These are phyloP conservation scores for Spermophilus dauricus DNA, from an alignment of 2,113 vertebrate species.

Conservation along the genomic window DNA sequence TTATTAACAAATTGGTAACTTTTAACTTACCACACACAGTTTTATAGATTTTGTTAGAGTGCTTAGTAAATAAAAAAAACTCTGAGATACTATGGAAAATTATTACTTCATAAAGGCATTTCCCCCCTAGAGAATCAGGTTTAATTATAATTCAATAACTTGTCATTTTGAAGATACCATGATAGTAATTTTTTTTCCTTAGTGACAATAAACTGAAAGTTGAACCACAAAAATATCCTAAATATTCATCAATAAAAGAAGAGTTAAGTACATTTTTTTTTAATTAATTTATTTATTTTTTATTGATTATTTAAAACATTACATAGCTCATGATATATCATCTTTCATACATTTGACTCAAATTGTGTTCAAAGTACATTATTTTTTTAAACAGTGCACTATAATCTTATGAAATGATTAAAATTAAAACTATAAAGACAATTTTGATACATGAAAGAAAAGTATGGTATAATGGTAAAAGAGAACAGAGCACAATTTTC, in stretches of 20 bases:
- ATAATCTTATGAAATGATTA: not conserved
- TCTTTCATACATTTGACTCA: no score
- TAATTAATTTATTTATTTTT: no score
- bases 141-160: constrained; percentile 37
- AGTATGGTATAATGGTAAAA: not conserved
- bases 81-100: constrained; percentile 3
- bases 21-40: constrained; percentile 43
- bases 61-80: not conserved
- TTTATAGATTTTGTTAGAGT: not conserved
- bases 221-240: not conserved
- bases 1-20: constrained; percentile 64
- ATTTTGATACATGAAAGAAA: not conserved
- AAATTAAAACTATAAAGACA: constrained; percentile 1
- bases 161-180: not conserved
- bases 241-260: not conserved
- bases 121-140: not conserved
- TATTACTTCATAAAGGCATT: not conserved
- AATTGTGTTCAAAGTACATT: no score
- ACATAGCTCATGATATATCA: no score
- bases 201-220: constrained; percentile 52
- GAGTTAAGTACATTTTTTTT: not conserved
- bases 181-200: not conserved
- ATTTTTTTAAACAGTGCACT: not conserved
- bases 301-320: no score
- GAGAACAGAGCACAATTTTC: not conserved